These are phyloP conservation scores for Drosophila ustulata DNA, from an alignment of 2,888 invertebrate genomes.

Conservation along the genomic window DNA sequence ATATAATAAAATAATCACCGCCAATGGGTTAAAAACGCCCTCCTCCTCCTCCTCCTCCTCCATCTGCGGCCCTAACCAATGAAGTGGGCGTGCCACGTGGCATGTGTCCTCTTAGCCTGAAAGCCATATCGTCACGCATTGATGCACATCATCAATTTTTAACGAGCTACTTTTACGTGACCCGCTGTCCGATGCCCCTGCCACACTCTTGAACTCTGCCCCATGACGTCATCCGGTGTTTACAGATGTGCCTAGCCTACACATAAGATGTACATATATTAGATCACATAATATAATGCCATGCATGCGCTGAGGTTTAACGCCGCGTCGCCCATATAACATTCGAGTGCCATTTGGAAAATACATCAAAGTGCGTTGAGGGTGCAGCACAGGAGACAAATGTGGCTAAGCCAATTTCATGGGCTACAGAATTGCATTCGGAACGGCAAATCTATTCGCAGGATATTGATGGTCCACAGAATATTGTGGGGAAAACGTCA, in stretches of 20 bases:
- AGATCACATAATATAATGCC: slow-evolving; percentile 32
- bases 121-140: slow-evolving; percentile 55
- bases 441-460: slow-evolving; percentile 15
- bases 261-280: slow-evolving; percentile 9
- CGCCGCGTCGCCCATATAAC: slow-evolving; percentile 31
- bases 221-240: slow-evolving; percentile 55
- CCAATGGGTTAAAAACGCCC: slow-evolving; percentile 39
- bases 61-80: neutral
- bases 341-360: slow-evolving; percentile 37
- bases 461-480: neutral
- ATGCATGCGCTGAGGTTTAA: slow-evolving; percentile 47
- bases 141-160: slow-evolving; percentile 77
- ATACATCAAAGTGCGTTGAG: slow-evolving; percentile 40
- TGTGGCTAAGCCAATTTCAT: slow-evolving; percentile 35
- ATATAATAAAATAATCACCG: slow-evolving; percentile 1
- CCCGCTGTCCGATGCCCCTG: slow-evolving; percentile 16
- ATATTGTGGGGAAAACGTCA: neutral
- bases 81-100: slow-evolving; percentile 36
- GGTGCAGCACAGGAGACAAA: slow-evolving; percentile 25
- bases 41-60: neutral
- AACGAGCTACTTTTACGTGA: slow-evolving; percentile 73
- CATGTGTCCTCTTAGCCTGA: slow-evolving; percentile 29
- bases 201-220: neutral
- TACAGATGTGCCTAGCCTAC: slow-evolving; percentile 25
- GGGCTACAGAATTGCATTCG: slow-evolving; percentile 14